phyloP scores from a whole-genome alignment of 2,888 invertebrate species.

The Myathropa florea region DNA sequence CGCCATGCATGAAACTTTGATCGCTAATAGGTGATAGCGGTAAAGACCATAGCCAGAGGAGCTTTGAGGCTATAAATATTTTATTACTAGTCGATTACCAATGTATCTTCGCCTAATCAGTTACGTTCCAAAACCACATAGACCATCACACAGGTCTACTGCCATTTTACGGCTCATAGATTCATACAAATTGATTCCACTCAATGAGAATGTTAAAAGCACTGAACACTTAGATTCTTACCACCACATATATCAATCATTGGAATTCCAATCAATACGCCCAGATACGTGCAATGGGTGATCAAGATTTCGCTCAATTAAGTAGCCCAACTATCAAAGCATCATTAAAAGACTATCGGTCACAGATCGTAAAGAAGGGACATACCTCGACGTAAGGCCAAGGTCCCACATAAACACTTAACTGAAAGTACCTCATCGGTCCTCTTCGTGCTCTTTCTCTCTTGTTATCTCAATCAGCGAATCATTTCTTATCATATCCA shows the following conservation, averaged over 20 bases:
- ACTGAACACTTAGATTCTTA: neutral
- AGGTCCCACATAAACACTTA: slow-evolving; percentile 31
- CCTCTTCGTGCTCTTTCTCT: neutral
- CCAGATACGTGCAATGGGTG: slow-evolving; percentile 21
- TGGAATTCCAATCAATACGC: slow-evolving; percentile 16
- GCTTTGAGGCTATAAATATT: neutral
- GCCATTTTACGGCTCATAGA: neutral
- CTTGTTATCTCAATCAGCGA: neutral
- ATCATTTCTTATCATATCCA: slow-evolving; percentile 31
- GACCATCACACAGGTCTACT: neutral
- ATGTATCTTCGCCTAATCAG: neutral
- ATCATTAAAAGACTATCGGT: slow-evolving; percentile 23
- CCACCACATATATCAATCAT: neutral
- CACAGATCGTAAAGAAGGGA: slow-evolving; percentile 27
- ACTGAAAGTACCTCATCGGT: neutral
- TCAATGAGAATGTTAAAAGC: neutral
- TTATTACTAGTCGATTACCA: neutral
- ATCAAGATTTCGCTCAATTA: slow-evolving; percentile 12
- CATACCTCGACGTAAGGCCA: slow-evolving; percentile 21
- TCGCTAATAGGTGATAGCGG: neutral
- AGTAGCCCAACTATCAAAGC: slow-evolving; percentile 3
- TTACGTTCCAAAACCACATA: neutral
- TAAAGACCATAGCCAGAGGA: neutral
- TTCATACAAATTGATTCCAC: slow-evolving; percentile 16
- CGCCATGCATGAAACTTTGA: neutral